Base-by-base conservation (phyloP, 2,113 vertebrate species). In the Athene cunicularia region DNA sequence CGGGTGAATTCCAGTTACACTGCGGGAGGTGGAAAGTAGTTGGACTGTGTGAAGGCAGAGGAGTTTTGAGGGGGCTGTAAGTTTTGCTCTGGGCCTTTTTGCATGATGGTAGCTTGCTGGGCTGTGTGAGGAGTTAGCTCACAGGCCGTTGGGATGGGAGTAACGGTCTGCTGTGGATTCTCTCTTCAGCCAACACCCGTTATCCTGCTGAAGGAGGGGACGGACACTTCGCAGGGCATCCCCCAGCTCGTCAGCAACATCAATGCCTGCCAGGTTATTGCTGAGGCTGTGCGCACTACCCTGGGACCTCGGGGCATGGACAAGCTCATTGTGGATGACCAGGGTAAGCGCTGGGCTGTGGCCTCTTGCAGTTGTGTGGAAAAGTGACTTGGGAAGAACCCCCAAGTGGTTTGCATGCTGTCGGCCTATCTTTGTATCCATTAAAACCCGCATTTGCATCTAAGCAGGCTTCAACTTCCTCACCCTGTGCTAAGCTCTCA, bases 171-270 rank as follows among this genome's bases (percentile, higher is more conserved):
- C 12, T 14, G 0, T 28, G 26, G 10, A 2, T 66, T 90, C 11
- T 67, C 58, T 89, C 53, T 49, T 15, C 96, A 99, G 99, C 98
- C 99, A 64, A 99, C 99, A 89, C 99, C 99, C 1, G 98, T 99
- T 90, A 99, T 99, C 97, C 98, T 99, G 97, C 98, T 99, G 95
- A 99, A 99, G 97, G 99, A 99, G 94, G 99, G 99, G 94, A 99
- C 99, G 1, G 99, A 99, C 92, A 98, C 99, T 24, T 99, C 99
- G 8, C 99, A 99, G 96, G 99, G 99, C 14, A 97, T 99, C 66
- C 99, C 99, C 1, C 99, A 99, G 98, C 99, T 99, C 6, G 95
- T 99, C 93, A 99, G 99, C 88, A 99, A 99, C 98, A 99, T 99
- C 98, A 99, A 98, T 94, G 99, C 99, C 90, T 99, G 99, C 97